Evolutionary conservation across 2,113 vertebrate species (phyloP).

Genomic region (Malurus elegans): DNA sequence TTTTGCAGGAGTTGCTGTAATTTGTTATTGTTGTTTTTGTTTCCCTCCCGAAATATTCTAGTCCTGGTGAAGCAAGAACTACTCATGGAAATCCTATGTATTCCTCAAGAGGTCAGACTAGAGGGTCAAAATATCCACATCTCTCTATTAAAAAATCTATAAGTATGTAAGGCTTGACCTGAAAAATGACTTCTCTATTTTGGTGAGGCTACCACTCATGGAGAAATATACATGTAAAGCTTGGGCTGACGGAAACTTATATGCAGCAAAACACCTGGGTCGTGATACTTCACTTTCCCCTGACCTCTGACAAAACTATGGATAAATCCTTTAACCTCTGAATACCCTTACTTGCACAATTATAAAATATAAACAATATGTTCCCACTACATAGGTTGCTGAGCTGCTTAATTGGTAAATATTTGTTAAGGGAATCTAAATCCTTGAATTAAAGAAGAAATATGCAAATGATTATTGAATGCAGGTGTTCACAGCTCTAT

Average conservation of each 20-base stretch:
- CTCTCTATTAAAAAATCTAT: neutral
- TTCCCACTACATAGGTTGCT: neutral
- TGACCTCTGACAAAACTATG: neutral
- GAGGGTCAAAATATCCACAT: neutral
- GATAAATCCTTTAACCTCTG: neutral
- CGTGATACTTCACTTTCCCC: neutral
- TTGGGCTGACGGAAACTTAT: neutral
- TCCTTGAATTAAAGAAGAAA: constrained; percentile 29
- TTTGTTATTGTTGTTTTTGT: neutral
- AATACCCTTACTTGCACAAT: neutral
- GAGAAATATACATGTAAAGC: neutral
- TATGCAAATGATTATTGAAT: constrained; percentile 41
- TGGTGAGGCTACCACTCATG: neutral
- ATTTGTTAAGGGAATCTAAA: constrained; percentile 50
- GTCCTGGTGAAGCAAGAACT: neutral
- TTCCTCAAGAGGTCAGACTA: neutral
- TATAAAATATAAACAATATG: neutral
- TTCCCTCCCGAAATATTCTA: neutral
- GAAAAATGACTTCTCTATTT: neutral
- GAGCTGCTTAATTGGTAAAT: constrained; percentile 35
- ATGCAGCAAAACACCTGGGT: neutral
- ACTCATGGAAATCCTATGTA: neutral
- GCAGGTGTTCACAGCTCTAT: constrained; percentile 33
- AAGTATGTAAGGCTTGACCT: neutral
- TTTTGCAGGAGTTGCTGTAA: neutral